A percentile compares a stretch with the other conserved stretches of the same genome.
Evolutionary conservation across 1,140 invertebrate genomes (phyloP).

Genomic region (Scaptomyza montana): DNA sequence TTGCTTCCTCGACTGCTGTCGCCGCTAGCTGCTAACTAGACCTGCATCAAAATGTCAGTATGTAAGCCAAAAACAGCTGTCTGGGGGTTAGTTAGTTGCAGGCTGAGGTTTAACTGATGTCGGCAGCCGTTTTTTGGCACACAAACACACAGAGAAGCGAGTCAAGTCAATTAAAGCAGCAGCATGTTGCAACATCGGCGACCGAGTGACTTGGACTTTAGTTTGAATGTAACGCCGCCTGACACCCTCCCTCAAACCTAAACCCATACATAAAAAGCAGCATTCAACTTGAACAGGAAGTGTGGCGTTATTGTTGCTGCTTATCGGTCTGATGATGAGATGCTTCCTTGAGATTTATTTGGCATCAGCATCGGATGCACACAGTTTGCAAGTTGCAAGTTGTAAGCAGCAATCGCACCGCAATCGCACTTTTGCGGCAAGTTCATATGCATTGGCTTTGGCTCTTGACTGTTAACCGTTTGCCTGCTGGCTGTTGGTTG

Average conservation of each 20-base stretch:
- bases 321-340: conserved; percentile 63
- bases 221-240: conserved; percentile 42
- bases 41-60: conserved; percentile 11
- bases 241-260: conserved; percentile 27
- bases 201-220: conserved; percentile 73
- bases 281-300: conserved; percentile 76
- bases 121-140: conserved; percentile 57
- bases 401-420: conserved; percentile 33
- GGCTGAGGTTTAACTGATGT: conserved; percentile 20
- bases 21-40: conserved; percentile 46
- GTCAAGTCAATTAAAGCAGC: conserved; percentile 69
- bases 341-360: conserved; percentile 82
- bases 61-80: conserved; percentile 15
- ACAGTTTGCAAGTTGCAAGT: not conserved
- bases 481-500: conserved; percentile 51
- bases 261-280: conserved; percentile 41
- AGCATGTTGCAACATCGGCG: conserved; percentile 70
- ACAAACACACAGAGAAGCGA: conserved; percentile 64
- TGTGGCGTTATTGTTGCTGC: conserved; percentile 70
- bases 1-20: conserved; percentile 60
- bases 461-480: conserved; percentile 27
- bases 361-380: conserved; percentile 65
- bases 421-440: conserved; percentile 29
- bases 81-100: not conserved
- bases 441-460: conserved; percentile 59